phyloP scores from a whole-genome alignment of 2,113 vertebrate species.

The Melanerpes formicivorus region DNA sequence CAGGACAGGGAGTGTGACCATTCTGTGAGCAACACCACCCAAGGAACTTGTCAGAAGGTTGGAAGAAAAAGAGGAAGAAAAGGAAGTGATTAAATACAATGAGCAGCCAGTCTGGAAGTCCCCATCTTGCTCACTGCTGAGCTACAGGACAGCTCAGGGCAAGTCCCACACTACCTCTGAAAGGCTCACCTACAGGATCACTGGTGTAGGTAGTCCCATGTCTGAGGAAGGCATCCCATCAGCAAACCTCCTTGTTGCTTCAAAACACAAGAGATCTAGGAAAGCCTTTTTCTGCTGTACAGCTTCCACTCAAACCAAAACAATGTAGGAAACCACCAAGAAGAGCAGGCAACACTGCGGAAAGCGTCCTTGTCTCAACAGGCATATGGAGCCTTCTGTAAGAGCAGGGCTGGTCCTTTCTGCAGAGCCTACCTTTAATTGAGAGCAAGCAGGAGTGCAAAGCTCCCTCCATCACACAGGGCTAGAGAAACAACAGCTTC shows the following conservation, averaged over 20 bases:
- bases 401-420: neutral
- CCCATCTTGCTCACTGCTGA: neutral
- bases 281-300: neutral
- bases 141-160: neutral
- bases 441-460: neutral
- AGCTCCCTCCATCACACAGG: neutral
- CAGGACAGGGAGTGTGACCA: neutral
- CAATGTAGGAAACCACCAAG: neutral
- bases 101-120: neutral
- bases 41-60: neutral
- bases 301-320: neutral
- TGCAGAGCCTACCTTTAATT: neutral
- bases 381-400: neutral
- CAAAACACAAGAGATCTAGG: neutral
- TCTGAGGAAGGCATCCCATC: neutral
- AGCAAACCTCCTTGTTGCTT: neutral
- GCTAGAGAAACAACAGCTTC: neutral
- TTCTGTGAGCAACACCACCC: neutral
- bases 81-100: neutral
- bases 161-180: neutral
- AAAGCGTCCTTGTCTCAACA: neutral
- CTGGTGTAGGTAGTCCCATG: neutral
- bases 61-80: neutral
- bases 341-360: neutral
- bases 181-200: neutral